Conservation (phyloP, 2,113 vertebrate genomes). For the Cottus gobio region DNA sequence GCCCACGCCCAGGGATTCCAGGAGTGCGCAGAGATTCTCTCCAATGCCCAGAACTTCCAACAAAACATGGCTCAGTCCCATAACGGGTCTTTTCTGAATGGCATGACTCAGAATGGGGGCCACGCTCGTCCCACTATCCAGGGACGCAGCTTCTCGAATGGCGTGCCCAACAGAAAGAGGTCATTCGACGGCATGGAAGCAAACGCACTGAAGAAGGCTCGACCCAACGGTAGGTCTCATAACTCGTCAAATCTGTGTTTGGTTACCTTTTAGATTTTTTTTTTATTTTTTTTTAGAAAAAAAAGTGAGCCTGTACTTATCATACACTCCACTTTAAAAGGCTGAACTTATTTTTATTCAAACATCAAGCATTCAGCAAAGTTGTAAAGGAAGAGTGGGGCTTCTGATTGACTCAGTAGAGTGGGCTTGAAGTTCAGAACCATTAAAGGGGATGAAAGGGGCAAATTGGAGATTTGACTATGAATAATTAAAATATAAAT, state of each 20-base stretch:
- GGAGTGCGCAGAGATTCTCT: slow-evolving; percentile 95
- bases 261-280: neutral
- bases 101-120: slow-evolving; percentile 85
- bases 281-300: too few species aligned
- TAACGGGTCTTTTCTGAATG: slow-evolving; percentile 86
- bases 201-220: slow-evolving; percentile 91
- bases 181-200: slow-evolving; percentile 89
- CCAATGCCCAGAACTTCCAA: slow-evolving; percentile 94
- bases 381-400: too few species aligned
- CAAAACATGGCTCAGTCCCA: slow-evolving; percentile 81
- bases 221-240: slow-evolving; percentile 87
- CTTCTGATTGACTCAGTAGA: neutral
- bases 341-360: neutral
- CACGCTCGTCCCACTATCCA: slow-evolving; percentile 83
- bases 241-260: neutral
- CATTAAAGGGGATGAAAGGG: neutral
- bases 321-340: neutral
- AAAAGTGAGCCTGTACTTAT: neutral
- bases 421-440: neutral
- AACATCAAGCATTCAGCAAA: neutral
- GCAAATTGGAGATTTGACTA: neutral
- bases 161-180: slow-evolving; percentile 91
- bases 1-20: slow-evolving; percentile 98
- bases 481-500: neutral
- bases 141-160: slow-evolving; percentile 84